phyloP scores from a whole-genome alignment of 64 coral and sea anemone genomes.

The Cladopsammia gracilis region DNA sequence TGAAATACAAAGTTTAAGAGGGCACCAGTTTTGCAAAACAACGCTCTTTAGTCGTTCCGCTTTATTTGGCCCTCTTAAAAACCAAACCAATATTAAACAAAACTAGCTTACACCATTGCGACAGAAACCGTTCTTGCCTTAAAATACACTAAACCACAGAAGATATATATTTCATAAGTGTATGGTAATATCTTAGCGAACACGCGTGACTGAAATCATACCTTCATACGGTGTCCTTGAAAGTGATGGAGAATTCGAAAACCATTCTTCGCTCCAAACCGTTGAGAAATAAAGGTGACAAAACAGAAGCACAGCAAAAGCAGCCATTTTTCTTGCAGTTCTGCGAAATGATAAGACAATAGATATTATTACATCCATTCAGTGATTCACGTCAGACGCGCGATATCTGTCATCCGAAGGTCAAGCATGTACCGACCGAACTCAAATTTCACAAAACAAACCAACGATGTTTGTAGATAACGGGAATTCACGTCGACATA shows the following conservation, averaged over 20 bases:
- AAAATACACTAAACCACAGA: background rate
- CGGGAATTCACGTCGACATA: background rate
- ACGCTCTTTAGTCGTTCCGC: background rate
- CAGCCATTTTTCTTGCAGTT: background rate
- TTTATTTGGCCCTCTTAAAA: background rate
- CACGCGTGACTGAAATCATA: background rate
- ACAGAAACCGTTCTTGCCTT: background rate
- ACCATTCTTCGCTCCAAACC: background rate
- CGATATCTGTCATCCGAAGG: conserved; percentile 3
- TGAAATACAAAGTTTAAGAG: conserved; percentile 12
- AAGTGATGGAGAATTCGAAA: background rate
- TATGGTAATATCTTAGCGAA: no score
- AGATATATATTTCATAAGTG: background rate
- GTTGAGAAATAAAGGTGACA: background rate
- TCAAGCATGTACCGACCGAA: background rate
- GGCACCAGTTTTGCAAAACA: background rate
- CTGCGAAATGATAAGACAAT: conserved; percentile 22
- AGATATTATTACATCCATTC: background rate
- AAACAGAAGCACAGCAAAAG: background rate
- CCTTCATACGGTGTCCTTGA: conserved; percentile 5
- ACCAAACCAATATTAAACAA: background rate
- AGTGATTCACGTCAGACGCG: background rate
- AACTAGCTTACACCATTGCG: background rate
- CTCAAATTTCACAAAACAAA: conserved; percentile 19
- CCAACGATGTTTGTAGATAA: conserved; percentile 1